These are phyloP conservation scores for Metaphire vulgaris DNA, from an alignment of 1,140 invertebrate genomes.

Conservation along the genomic window DNA sequence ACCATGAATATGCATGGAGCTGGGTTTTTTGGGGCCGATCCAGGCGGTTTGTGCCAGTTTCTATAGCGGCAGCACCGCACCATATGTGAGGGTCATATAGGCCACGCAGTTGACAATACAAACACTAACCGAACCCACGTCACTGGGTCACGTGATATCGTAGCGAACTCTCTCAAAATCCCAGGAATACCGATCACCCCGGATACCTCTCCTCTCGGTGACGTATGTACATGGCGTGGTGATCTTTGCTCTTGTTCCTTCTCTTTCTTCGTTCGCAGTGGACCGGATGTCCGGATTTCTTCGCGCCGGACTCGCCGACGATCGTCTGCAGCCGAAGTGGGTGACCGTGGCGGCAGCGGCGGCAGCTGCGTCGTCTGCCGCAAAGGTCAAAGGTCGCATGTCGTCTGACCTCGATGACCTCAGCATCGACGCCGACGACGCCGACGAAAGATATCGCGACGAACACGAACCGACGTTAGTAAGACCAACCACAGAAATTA, in stretches of 20 bases:
- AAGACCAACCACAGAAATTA: not conserved
- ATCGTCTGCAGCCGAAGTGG: not conserved
- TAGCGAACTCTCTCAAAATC: not conserved
- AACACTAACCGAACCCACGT: not conserved
- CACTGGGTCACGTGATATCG: not conserved
- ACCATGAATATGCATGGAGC: no score
- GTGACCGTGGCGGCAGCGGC: no score
- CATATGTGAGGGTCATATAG: no score
- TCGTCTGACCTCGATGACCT: constrained; percentile 1
- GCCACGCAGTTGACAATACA: no score
- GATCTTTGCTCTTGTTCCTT: not conserved
- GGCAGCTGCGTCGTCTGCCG: not conserved
- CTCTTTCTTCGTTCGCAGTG: not conserved
- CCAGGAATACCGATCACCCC: no score
- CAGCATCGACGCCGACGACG: not conserved
- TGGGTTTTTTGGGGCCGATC: no score
- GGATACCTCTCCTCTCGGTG: no score
- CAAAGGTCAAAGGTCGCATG: not conserved
- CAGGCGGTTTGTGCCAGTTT: no score
- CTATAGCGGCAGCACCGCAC: no score
- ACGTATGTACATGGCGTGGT: not conserved
- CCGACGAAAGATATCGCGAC: not conserved
- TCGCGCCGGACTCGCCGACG: not conserved
- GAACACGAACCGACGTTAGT: not conserved
- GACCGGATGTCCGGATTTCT: not conserved